Evolutionary conservation across 2,797 vertebrate species (phyloP), one percentile per base, ranked within the genome.

Genomic region (Dendrocincla tyrannina): DNA sequence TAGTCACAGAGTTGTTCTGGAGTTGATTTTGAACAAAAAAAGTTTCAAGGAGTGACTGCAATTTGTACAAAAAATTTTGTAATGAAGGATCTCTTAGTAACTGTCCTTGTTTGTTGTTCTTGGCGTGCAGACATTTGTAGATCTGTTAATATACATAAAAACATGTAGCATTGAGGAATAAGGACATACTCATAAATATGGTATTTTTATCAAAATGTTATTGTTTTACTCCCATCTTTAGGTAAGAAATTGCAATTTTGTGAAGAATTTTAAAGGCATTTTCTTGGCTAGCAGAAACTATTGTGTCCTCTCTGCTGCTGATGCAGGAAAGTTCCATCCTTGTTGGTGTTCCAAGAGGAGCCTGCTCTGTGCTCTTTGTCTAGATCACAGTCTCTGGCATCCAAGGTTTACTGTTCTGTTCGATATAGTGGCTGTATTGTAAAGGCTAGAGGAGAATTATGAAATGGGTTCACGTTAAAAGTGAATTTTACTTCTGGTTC

Each of bases 401-500:
- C 32, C 62, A 47, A 39, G 73, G 27, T 23, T 87, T 49, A 7
- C 25, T 67, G 12, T 37, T 69, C 18, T 64, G 37, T n/a, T 77
- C 50, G 53, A 20, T 37, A 1, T 17, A 7, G 44, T 33, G 60
- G 17, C n/a, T 30, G 10, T 68, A 3, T 35, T 50, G 42, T 41
- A 58, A 72, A 84, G 16, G 15, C 22, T 10, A 37, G 39, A 78
- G 42, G 22, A 77, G 52, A 77, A 25, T 37, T 55, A 23, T 35
- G 72, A 50, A 78, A 52, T 23, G 4, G 28, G 10, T 56, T 88
- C 32, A 8, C 60, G 32, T 58, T 85, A 39, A 55, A 59, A 78
- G 39, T 73, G 44, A 41, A 14, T 66, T 83, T 80, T 88, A 14
- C 41, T 56, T 47, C 35, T 88, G 60, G 41, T 92, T 91, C 89